Percentiles rank a stretch among this genome's conserved stretches.
Evolutionary conservation across 2,888 invertebrate species (phyloP).

Genomic region (Eledone cirrhosa): DNA sequence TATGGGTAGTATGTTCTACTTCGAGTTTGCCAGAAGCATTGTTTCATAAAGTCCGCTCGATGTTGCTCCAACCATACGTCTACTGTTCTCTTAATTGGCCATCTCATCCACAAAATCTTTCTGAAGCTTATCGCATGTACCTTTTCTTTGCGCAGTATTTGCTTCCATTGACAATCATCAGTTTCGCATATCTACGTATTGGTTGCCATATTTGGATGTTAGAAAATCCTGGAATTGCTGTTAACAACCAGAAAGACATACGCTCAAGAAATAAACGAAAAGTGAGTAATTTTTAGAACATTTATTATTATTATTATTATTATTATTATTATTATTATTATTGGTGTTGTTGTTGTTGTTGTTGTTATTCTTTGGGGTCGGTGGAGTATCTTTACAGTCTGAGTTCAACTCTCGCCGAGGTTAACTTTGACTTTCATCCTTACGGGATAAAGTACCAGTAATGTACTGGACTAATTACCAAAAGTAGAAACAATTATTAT

Average conservation of each 20-base stretch:
- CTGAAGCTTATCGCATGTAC: constrained; percentile 62
- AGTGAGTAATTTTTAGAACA: constrained; percentile 69
- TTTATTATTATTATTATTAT: not conserved
- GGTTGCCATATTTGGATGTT: constrained; percentile 83
- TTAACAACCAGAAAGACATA: constrained; percentile 80
- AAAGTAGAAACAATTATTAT: too few relatives aligned
- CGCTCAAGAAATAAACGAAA: constrained; percentile 84
- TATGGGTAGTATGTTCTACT: constrained; percentile 78
- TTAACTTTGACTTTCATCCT: too few relatives aligned
- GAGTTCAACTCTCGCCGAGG: too few relatives aligned
- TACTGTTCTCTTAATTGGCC: constrained; percentile 58
- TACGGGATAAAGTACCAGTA: too few relatives aligned
- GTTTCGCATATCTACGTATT: constrained; percentile 84
- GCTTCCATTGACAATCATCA: constrained; percentile 82
- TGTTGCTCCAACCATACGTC: constrained; percentile 31
- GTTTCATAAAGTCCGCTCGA: constrained; percentile 47
- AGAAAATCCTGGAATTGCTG: constrained; percentile 81
- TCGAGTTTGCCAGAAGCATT: constrained; percentile 73
- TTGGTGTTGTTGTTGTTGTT: not conserved
- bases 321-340: not conserved
- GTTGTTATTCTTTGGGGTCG: too few relatives aligned
- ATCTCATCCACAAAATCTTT: constrained; percentile 45
- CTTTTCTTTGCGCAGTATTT: constrained; percentile 73
- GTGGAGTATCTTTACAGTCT: too few relatives aligned
- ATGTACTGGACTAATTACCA: too few relatives aligned